Conservation (phyloP, 2,888 invertebrate species). For the Ellobium chinense region DNA sequence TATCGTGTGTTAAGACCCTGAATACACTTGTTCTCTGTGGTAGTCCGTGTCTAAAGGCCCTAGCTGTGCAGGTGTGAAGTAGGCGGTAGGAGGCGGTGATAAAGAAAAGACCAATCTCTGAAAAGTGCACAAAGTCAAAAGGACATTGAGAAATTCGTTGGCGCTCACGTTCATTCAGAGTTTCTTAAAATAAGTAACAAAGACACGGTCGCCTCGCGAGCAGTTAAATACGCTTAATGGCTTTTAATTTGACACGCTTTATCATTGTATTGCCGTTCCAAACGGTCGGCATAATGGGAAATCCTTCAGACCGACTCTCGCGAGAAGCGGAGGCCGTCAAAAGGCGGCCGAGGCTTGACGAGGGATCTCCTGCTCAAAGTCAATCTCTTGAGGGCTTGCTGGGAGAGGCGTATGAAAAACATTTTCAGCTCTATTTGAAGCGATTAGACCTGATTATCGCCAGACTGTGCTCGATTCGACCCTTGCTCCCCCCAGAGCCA, state of each 20-base stretch:
- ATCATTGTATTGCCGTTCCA: not conserved
- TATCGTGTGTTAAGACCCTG: conserved; percentile 19
- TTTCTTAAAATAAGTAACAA: conserved; percentile 39
- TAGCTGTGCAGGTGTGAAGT: conserved; percentile 37
- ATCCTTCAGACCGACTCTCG: not conserved
- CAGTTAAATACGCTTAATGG: conserved; percentile 50
- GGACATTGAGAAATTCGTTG: conserved; percentile 25
- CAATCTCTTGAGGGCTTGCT: conserved; percentile 25
- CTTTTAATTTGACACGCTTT: conserved; percentile 53
- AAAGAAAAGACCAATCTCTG: conserved; percentile 1
- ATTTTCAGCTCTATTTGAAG: conserved; percentile 53
- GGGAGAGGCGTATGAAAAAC: conserved; percentile 47
- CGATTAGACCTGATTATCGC: conserved; percentile 49
- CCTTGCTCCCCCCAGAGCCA: conserved; percentile 35
- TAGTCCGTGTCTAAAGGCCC: not conserved
- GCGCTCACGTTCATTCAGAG: conserved; percentile 21
- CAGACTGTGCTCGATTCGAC: conserved; percentile 3
- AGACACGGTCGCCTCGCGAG: conserved; percentile 22
- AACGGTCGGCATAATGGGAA: not conserved
- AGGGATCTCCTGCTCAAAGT: conserved; percentile 32
- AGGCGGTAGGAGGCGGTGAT: not conserved
- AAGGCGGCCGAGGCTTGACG: conserved; percentile 1
- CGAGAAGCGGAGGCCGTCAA: conserved; percentile 24
- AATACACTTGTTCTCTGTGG: conserved; percentile 6
- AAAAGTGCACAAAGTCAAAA: conserved; percentile 33